Base-by-base conservation (phyloP, 2,113 vertebrate species). In the Thalassarche chlororhynchos region DNA sequence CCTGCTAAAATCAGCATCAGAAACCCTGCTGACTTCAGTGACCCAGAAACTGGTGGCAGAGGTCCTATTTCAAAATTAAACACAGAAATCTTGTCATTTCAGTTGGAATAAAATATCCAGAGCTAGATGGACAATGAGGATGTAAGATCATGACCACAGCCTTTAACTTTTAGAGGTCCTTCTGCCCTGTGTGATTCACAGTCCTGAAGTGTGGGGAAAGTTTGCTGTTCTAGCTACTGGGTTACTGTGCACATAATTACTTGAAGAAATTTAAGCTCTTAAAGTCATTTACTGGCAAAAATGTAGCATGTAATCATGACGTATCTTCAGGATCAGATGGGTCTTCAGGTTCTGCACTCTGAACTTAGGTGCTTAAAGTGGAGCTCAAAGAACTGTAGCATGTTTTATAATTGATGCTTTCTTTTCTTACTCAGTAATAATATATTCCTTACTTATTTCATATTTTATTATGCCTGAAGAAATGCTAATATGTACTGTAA, bases 251-350 rank as follows among this genome's bases (percentile, higher is more conserved):
- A 74, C 36, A 17, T 36, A 86, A 82, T 21, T 82, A 16, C 29
- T 42, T 62, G 32, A 60, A 89, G 38, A 92, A 80, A 84, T 65
- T 14, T 28, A 87, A 74, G 32, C 34, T 65, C 66, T 77, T 87
- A 10, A 84, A 65, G 34, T 69, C 0, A 61, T 74, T 84, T 89
- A 21, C 36, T 89, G 77, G 17, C 60, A 84, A 54, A 44, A 89
- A 38, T 36, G 14, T 25, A 15, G 24, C 2, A 5, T 0, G 0
- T 17, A 42, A 5, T 49, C 26, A 57, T 52, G 58, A 61, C 0
- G 1, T 58, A 61, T 65, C 26, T 74, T 74, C 49, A 77, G 58
- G 38, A 62, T 21, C 17, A 54, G n/a, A 40, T 10, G 28, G 6
- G 4, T 84, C 86, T 89, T 69, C 49, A 74, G 40, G 24, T 77